phyloP scores from a whole-genome alignment of 2,113 vertebrate species.

The Circaetus cinerascens region DNA sequence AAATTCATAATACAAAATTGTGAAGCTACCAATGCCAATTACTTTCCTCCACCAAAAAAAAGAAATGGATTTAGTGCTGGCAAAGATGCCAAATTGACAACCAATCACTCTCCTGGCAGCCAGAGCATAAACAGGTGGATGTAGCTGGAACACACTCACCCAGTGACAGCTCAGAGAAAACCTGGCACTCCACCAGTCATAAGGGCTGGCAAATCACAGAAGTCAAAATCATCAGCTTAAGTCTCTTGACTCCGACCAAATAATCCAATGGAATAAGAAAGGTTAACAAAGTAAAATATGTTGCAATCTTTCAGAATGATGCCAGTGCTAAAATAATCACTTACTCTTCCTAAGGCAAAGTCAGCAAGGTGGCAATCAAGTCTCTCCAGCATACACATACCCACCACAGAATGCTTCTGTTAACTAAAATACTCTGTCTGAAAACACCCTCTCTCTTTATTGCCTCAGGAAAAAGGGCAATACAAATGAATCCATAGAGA shows the following conservation, averaged over 20 bases:
- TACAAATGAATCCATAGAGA: background rate
- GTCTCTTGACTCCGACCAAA: conserved; percentile 7
- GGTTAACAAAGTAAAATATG: conserved; percentile 32
- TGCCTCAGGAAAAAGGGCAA: conserved; percentile 10
- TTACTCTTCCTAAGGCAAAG: conserved; percentile 1
- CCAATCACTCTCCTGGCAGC: conserved; percentile 51
- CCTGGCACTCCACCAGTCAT: conserved; percentile 19
- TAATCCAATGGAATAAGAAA: background rate
- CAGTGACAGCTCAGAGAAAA: conserved; percentile 50
- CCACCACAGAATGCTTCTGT: background rate
- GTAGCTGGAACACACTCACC: conserved; percentile 30
- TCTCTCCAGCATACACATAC: background rate
- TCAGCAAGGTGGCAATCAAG: background rate
- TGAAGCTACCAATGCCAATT: background rate
- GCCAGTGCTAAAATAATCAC: background rate
- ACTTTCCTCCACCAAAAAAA: background rate
- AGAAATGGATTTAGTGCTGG: background rate
- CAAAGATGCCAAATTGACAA: conserved; percentile 45
- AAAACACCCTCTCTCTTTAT: background rate
- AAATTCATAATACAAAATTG: background rate
- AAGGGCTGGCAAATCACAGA: conserved; percentile 24
- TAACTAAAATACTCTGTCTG: background rate
- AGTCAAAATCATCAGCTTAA: conserved; percentile 6
- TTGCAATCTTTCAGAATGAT: background rate
- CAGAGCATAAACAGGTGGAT: conserved; percentile 62